A percentile compares a stretch with the other conserved stretches of the same genome.
These are phyloP conservation scores for Apamea crenata DNA, from an alignment of 2,888 invertebrate species.

Conservation along the genomic window DNA sequence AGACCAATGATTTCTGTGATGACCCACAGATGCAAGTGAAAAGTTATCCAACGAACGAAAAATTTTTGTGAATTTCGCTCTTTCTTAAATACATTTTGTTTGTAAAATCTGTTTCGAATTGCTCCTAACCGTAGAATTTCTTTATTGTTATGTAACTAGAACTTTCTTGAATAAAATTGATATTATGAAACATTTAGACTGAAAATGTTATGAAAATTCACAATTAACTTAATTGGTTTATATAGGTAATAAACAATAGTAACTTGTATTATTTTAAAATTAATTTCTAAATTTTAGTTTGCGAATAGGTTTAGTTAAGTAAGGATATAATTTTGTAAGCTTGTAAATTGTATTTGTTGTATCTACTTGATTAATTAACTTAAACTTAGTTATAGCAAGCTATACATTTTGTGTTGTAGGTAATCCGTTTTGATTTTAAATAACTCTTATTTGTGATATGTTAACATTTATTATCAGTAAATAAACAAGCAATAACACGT, in stretches of 20 bases:
- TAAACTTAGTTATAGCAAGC: not conserved
- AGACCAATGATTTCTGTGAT: not conserved
- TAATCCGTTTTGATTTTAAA: not conserved
- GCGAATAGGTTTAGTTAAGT: too few relatives aligned
- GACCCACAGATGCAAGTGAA: constrained; percentile 2
- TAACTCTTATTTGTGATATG: not conserved
- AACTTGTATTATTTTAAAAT: not conserved
- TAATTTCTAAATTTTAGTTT: not conserved
- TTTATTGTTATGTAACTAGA: too few relatives aligned
- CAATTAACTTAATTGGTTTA: not conserved
- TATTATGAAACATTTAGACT: not conserved
- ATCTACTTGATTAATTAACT: not conserved
- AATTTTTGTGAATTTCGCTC: too few relatives aligned
- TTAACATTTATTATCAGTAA: not conserved
- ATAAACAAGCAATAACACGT: too few relatives aligned
- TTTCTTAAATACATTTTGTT: not conserved
- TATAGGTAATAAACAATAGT: not conserved
- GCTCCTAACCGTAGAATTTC: too few relatives aligned
- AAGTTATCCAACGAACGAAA: not conserved
- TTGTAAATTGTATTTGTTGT: too few relatives aligned
- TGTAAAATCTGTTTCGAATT: not conserved
- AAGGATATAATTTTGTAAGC: too few relatives aligned
- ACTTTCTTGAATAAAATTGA: too few relatives aligned
- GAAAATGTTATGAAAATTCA: not conserved
- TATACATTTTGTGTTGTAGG: not conserved